These are phyloP conservation scores for Balaenoptera acutorostrata DNA, from an alignment of 2,113 vertebrate genomes.

Conservation along the genomic window DNA sequence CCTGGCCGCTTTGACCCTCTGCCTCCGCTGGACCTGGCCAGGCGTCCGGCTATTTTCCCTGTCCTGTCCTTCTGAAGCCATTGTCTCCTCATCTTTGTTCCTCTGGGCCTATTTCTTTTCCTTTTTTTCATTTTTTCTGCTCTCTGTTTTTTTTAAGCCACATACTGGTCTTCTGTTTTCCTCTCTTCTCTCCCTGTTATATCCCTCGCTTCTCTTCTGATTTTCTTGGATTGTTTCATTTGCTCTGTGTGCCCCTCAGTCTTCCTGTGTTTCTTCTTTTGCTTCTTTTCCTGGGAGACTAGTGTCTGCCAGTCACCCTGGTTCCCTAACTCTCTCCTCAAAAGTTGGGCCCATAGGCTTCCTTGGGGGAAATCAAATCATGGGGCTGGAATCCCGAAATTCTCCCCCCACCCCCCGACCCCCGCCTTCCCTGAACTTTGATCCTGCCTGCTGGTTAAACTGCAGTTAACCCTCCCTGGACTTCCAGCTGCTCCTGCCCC, in stretches of 20 bases:
- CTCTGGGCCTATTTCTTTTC: neutral
- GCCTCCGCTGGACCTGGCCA: conserved; percentile 37
- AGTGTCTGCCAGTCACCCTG: neutral
- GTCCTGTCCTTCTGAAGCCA: neutral
- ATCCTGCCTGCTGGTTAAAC: neutral
- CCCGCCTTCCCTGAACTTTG: neutral
- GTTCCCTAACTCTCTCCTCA: neutral
- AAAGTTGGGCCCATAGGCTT: neutral
- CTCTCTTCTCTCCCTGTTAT: neutral
- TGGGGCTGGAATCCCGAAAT: neutral
- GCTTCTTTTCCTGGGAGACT: neutral
- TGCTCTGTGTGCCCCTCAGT: neutral
- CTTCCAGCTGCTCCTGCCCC: neutral
- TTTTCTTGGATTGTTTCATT: neutral
- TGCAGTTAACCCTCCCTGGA: neutral
- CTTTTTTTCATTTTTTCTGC: neutral
- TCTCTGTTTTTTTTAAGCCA: neutral
- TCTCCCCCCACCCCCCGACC: too few relatives aligned
- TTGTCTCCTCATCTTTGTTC: conserved; percentile 8
- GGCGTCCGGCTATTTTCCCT: neutral
- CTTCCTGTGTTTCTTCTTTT: neutral
- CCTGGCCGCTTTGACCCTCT: conserved; percentile 43
- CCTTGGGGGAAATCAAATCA: neutral
- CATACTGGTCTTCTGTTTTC: neutral
- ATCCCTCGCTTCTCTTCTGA: neutral